Base-by-base conservation (phyloP, 2,797 vertebrate species). In the Gallinago solitaria region DNA sequence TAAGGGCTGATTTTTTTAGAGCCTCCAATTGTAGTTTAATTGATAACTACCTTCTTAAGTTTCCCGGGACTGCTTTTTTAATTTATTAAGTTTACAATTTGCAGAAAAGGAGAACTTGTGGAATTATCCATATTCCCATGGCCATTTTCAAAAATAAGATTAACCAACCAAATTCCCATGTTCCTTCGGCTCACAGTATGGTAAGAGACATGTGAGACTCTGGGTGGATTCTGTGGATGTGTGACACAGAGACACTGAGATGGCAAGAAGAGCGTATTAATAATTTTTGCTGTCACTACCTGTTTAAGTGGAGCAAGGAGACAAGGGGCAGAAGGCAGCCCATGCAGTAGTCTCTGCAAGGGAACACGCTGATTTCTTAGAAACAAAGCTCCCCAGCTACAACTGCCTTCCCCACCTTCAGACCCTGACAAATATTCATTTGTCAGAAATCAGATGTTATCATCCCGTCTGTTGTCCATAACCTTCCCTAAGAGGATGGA, bases 221-320 rank as follows among this genome's bases (percentile, higher is more conserved):
- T 9, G 25, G 3, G 7, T 82, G 2, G 54, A 65, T 83, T 28
- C 33, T 64, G 15, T 89, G 17, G 47, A 2, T 35, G 10, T 63
- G 35, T 75, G 60, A 54, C 23, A 69, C 35, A 51, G 13, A 69
- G 70, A 35, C 20, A 43, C 5, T 27, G 82, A 74, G 25, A n/a
- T 0, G 2, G 4, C 6, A 3, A 30, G 61, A 54, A 73, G 12
- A 16, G 6, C 4, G 1, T 54, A 28, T 51, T 5, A 8, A 21
- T 67, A 0, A 11, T 35, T 87, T 92, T 51, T 79, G 24, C 35
- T 85, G 30, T 70, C 3, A 21, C 43, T 45, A 27, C 3, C 13
- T 6, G 16, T 56, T 69, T 33, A 53, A 57, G 23, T 67, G 59
- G 53, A 59, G 33, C 37, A 28, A 80, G 39, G 32, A 71, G 45